Evolutionary conservation across 2,797 vertebrate species (phyloP).

Genomic region (Geotrypetes seraphini): DNA sequence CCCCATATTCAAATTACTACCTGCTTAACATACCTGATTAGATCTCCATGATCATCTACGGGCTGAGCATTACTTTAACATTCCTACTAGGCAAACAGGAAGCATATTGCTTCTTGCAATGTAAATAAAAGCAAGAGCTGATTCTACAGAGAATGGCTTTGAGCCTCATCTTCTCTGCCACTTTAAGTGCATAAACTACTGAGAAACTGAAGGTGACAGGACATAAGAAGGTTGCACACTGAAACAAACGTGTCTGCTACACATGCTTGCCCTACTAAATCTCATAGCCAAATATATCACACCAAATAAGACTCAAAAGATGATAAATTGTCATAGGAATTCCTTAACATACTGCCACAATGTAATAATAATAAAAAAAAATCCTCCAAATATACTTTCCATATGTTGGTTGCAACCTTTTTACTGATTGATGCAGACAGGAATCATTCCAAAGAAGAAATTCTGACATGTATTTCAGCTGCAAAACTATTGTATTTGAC

Average conservation of each 20-base stretch:
- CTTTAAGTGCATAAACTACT: background rate
- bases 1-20: background rate
- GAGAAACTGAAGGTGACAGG: background rate
- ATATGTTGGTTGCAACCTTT: background rate
- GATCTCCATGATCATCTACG: too few relatives aligned
- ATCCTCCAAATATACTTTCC: background rate
- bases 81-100: background rate
- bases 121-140: background rate
- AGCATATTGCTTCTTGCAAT: background rate
- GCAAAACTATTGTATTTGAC: slow-evolving; percentile 23
- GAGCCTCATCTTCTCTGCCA: background rate
- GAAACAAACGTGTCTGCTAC: background rate
- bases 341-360: background rate
- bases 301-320: slow-evolving; percentile 1
- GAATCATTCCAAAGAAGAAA: slow-evolving; percentile 21
- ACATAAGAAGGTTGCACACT: background rate
- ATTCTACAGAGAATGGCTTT: background rate
- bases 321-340: background rate
- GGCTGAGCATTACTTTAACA: too few relatives aligned
- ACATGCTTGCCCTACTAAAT: background rate
- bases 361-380: background rate
- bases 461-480: background rate
- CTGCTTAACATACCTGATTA: too few relatives aligned
- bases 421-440: slow-evolving; percentile 4
- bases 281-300: background rate